These are phyloP conservation scores for Cheilosia soror DNA, from an alignment of 2,888 invertebrate species.

Conservation along the genomic window DNA sequence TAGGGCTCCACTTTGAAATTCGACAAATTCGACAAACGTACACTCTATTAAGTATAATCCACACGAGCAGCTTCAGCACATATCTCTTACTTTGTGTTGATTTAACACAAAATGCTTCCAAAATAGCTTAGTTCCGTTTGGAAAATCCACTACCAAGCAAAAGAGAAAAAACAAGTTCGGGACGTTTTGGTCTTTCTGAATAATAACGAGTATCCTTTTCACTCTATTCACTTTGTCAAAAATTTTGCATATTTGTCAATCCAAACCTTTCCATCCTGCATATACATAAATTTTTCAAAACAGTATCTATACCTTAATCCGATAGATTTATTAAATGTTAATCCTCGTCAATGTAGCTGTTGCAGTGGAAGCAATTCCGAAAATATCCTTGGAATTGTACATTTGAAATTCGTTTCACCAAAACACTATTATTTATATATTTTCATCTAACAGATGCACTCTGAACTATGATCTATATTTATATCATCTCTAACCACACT, in stretches of 20 bases:
- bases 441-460: slow-evolving; percentile 7
- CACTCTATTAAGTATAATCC: slow-evolving; percentile 9
- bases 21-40: slow-evolving; percentile 16
- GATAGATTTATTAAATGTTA: slow-evolving; percentile 48
- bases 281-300: not conserved
- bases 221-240: slow-evolving; percentile 3
- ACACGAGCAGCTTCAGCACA: not conserved
- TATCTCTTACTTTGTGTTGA: not conserved
- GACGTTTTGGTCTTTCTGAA: slow-evolving; percentile 25
- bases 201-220: slow-evolving; percentile 40
- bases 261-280: not conserved
- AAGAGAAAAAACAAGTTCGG: not conserved
- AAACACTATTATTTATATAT: slow-evolving; percentile 7
- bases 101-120: slow-evolving; percentile 1
- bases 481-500: not conserved
- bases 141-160: not conserved
- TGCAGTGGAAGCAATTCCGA: slow-evolving; percentile 28
- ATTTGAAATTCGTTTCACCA: slow-evolving; percentile 29
- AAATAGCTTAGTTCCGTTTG: slow-evolving; percentile 31
- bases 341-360: slow-evolving; percentile 31
- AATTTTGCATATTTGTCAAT: slow-evolving; percentile 37
- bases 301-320: slow-evolving; percentile 45
- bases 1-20: not conserved
- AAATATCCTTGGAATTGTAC: slow-evolving; percentile 41
- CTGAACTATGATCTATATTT: slow-evolving; percentile 9